These are phyloP conservation scores for Acanthoscelides obtectus DNA, from an alignment of 2,888 invertebrate genomes.

Conservation along the genomic window DNA sequence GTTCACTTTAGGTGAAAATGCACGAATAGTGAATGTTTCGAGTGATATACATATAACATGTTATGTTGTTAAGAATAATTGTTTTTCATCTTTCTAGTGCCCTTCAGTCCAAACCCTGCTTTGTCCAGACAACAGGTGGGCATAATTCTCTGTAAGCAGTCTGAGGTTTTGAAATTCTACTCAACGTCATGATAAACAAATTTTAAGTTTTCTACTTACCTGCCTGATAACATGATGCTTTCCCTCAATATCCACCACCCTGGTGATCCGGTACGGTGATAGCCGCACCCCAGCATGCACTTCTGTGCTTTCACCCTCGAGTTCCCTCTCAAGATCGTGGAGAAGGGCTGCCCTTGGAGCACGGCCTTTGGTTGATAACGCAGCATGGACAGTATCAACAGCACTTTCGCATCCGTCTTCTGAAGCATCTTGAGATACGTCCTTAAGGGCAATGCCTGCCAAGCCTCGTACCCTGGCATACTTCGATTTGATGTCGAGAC, in stretches of 20 bases:
- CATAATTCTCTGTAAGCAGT: no score
- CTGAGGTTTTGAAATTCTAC: no score
- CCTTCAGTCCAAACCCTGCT: no score
- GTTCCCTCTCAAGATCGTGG: conserved; percentile 59
- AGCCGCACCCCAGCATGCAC: conserved; percentile 58
- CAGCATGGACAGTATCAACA: conserved; percentile 48
- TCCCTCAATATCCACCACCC: conserved; percentile 69
- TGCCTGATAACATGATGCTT: conserved; percentile 67
- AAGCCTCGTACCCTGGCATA: conserved; percentile 67
- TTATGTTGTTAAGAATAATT: no score
- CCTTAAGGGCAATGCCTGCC: conserved; percentile 64
- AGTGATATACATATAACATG: no score
- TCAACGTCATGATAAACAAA: no score
- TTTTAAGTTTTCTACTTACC: conserved; percentile 43
- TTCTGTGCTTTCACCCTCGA: conserved; percentile 48
- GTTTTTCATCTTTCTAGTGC: no score
- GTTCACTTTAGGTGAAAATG: no score
- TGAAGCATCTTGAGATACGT: conserved; percentile 48
- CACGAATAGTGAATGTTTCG: no score
- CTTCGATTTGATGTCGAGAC: conserved; percentile 71
- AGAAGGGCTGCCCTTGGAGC: conserved; percentile 62
- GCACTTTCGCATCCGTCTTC: conserved; percentile 54
- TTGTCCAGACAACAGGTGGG: no score
- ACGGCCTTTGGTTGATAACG: conserved; percentile 57
- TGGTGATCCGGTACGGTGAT: conserved; percentile 68